Evolutionary conservation across 1,140 invertebrate genomes (phyloP).

Genomic region (Brevipalpus yothersi): DNA sequence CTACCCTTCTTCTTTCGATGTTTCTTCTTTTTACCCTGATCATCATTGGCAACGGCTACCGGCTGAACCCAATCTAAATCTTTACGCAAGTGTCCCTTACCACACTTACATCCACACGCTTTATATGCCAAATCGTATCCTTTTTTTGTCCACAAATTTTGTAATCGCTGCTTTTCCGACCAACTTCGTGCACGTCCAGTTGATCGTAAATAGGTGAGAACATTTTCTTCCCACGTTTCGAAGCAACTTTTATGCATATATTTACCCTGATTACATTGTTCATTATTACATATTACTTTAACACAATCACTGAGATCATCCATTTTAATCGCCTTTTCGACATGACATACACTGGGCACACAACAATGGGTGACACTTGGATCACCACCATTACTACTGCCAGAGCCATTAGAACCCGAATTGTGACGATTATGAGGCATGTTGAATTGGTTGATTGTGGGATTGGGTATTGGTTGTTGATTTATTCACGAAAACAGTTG

Average conservation of each 20-base stretch:
- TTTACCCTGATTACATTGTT: constrained; percentile 52
- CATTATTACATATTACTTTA: constrained; percentile 83
- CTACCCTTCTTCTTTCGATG: constrained; percentile 24
- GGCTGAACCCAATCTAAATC: constrained; percentile 63
- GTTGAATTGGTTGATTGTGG: no score
- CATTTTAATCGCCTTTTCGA: constrained; percentile 31
- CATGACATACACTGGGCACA: constrained; percentile 44
- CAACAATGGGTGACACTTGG: constrained; percentile 39
- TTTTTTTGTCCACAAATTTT: constrained; percentile 92
- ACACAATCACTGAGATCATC: constrained; percentile 46
- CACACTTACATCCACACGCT: constrained; percentile 48
- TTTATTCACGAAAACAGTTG: no score
- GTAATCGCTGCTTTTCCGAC: constrained; percentile 73
- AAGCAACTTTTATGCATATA: constrained; percentile 92
- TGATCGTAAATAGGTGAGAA: constrained; percentile 61
- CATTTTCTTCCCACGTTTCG: constrained; percentile 65
- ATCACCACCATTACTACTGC: constrained; percentile 4
- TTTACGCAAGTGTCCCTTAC: constrained; percentile 71
- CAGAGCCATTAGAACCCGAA: no score
- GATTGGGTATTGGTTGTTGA: no score
- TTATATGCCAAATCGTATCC: constrained; percentile 79
- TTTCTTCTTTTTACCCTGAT: constrained; percentile 20
- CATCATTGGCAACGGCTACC: constrained; percentile 11
- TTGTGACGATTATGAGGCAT: no score
- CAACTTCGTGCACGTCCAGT: constrained; percentile 69